Evolutionary conservation across 2,888 invertebrate species (phyloP).

Genomic region (Disparrhopalites patrizii): DNA sequence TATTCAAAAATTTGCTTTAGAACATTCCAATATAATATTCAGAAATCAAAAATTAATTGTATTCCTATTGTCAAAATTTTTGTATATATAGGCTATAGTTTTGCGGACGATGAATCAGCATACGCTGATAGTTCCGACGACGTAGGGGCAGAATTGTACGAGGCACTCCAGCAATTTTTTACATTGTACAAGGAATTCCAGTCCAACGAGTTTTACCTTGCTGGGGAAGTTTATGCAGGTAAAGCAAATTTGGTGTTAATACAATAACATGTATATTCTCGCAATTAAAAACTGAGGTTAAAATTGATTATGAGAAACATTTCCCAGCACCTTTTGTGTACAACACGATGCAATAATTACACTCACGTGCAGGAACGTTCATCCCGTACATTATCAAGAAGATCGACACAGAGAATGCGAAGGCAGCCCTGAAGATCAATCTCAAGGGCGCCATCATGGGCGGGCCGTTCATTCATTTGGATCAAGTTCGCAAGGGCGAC

Average conservation of each 20-base stretch:
- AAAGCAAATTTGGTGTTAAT: neutral
- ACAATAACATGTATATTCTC: too few species aligned
- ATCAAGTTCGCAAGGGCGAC: slow-evolving; percentile 61
- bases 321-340: too few species aligned
- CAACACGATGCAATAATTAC: neutral
- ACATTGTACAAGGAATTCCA: slow-evolving; percentile 71
- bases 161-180: slow-evolving; percentile 69
- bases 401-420: slow-evolving; percentile 62
- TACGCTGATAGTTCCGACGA: neutral
- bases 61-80: too few species aligned
- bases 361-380: neutral
- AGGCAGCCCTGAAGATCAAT: slow-evolving; percentile 57
- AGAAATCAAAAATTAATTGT: too few species aligned
- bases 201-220: slow-evolving; percentile 72
- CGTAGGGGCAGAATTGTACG: neutral
- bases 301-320: too few species aligned
- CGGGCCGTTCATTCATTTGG: slow-evolving; percentile 67
- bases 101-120: slow-evolving; percentile 63
- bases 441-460: slow-evolving; percentile 59
- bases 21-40: too few species aligned
- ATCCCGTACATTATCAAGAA: slow-evolving; percentile 57
- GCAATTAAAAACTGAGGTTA: too few species aligned
- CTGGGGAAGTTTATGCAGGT: slow-evolving; percentile 73
- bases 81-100: slow-evolving; percentile 71
- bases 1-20: too few species aligned